These are phyloP conservation scores for Eulemur rufifrons DNA, from an alignment of 2,113 vertebrate species.

Conservation along the genomic window DNA sequence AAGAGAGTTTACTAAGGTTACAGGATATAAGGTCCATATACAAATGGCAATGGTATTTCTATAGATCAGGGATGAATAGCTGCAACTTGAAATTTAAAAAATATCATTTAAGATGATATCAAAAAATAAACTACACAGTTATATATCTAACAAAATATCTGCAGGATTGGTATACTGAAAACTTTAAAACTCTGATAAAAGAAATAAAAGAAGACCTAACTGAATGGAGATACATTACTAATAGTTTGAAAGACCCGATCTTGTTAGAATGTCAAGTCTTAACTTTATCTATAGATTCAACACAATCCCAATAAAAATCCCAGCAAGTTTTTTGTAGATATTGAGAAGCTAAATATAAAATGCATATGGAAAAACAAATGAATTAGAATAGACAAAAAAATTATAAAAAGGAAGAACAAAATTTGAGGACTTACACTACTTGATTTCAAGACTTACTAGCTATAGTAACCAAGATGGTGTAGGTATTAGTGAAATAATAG, in stretches of 20 bases:
- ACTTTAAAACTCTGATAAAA: background rate
- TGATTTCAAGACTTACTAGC: background rate
- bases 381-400: background rate
- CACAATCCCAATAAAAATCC: background rate
- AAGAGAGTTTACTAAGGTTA: background rate
- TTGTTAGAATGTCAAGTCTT: background rate
- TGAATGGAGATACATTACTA: background rate
- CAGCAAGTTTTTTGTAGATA: background rate
- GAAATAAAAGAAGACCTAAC: background rate
- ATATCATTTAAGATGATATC: background rate
- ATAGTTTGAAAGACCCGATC: background rate
- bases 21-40: background rate
- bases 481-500: background rate
- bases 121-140: background rate
- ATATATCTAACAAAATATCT: background rate
- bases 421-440: background rate
- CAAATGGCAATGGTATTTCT: background rate
- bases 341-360: background rate
- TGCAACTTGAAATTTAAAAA: background rate
- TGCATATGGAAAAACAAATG: background rate
- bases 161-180: background rate
- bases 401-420: background rate
- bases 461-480: background rate
- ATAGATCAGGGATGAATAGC: background rate
- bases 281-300: no score